Base-by-base conservation (phyloP, 1,140 invertebrate genomes). In the Trichonephila inaurata region DNA sequence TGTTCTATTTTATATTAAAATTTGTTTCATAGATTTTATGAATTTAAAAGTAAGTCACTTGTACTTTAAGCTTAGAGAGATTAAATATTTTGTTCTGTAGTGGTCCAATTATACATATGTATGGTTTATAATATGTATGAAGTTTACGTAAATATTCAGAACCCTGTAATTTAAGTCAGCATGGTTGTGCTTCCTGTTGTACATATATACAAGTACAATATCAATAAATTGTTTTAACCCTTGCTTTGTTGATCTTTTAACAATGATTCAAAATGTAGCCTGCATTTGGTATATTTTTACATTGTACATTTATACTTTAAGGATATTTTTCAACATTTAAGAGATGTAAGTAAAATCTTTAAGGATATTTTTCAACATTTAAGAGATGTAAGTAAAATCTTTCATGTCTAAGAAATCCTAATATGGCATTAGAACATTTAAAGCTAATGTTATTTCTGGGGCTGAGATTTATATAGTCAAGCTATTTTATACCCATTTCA, bases 191-290 rank as follows among this genome's bases (percentile, higher is more conserved):
- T 92, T 92, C 91, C 91, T 92, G 91, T 86, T 92, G 91, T 92
- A 92, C 91, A 92, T 85, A 92, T 92, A 92, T 87, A 92, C 82
- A 87, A 92, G 91, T 92, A 92, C 91, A 92, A 92, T 91, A 91
- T 92, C 81, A 92, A 92, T 92, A 92, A 92, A 92, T 92, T 86
- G 91, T 92, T 92, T 92, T 92, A 92, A 92, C 91, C 91, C 91
- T 92, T 92, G 90, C 90, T 28, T 77, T 33, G 28, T 77, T 77
- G 33, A 18, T 77, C 72, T 77, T 77, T 77, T 28, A 77, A 40
- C 72, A 18, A 16, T 28, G 62, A 64, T 64, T 64, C 14, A 51
- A 40, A 40, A 40, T 40, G 33, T 40, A 40, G 4, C 33, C 2
- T 40, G 33, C 4, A 40, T 40, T 40, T 40, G 33, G 33, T 40